Evolutionary conservation across 64 coral and sea anemone species (phyloP), one percentile per base, ranked within the genome.

Genomic region (Pocillopora verrucosa): DNA sequence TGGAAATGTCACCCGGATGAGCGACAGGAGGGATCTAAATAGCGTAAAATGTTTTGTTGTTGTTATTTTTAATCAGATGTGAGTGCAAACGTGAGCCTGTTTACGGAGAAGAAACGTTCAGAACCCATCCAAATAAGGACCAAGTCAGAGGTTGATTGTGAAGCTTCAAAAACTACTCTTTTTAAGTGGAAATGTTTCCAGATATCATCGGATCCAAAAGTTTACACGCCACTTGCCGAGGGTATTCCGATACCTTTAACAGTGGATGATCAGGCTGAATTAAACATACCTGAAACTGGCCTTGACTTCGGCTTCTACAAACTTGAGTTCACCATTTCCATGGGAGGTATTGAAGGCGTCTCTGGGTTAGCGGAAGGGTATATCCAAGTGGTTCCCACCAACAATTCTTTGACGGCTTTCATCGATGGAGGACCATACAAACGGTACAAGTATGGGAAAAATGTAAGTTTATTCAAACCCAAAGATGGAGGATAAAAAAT

Each of bases 221-320:
- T 13, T 26, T 58, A 72, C 22, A 67, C 30, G 15, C 58, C 69
- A 2, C 34, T n/a, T 45, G 4, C 25, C 4, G 30, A 34, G 17
- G 61, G n/a, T 61, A 26, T 3, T 73, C 59, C 30, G 56, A 35
- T 30, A 22, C 11, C 77, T 34, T 30, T 86, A 20, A 75, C 30
- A 16, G 51, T 60, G 26, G 75, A 26, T 17, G 62, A 75, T 72
- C 60, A 75, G 10, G 36, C 83, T 34, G 25, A 81, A 10, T 76
- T 88, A 10, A 11, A 67, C 4, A 22, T 94, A 6, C 75, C 83
- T 22, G 65, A 83, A 5, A 91, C 64, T 34, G 72, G 15, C 0
- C 60, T 94, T 16, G 2, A 79, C 13, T 94, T 90, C 17, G 93
- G 93, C 15, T 84, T 91, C 73, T 91, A 91, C 67, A 73, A 88